Conservation (phyloP, 1,140 invertebrate species). For the Neodiprion virginianus region DNA sequence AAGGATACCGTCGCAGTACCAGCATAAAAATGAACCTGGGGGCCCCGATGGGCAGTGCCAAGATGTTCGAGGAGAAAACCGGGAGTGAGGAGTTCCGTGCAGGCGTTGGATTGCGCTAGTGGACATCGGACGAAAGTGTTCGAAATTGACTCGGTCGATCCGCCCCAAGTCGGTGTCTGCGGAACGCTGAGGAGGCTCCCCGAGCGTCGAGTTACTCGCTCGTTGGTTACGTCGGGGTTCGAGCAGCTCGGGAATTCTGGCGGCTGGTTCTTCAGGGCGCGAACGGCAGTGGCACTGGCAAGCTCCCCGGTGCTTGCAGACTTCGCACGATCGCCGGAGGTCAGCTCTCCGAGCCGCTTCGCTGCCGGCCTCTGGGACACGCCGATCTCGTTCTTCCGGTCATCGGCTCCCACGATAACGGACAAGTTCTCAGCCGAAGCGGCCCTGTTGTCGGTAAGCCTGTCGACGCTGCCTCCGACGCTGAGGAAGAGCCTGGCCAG, state of each 20-base stretch:
- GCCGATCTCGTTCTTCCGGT: background rate
- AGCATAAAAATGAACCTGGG: constrained; percentile 50
- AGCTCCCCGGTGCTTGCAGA: constrained; percentile 57
- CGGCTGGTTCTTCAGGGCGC: constrained; percentile 4
- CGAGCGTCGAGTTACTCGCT: background rate
- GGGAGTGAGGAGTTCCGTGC: constrained; percentile 38
- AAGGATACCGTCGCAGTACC: constrained; percentile 39
- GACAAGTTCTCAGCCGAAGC: constrained; percentile 54
- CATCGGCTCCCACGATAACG: constrained; percentile 18
- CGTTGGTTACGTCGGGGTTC: background rate
- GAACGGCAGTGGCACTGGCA: constrained; percentile 15
- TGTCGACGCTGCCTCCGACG: constrained; percentile 1
- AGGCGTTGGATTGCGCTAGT: constrained; percentile 31
- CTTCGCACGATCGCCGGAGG: constrained; percentile 42
- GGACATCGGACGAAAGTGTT: constrained; percentile 45
- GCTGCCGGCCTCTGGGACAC: constrained; percentile 14
- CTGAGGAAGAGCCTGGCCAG: background rate
- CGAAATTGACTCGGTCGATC: constrained; percentile 50
- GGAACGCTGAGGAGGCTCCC: constrained; percentile 33
- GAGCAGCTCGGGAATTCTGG: background rate
- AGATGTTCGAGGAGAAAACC: constrained; percentile 47
- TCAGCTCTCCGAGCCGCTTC: constrained; percentile 23
- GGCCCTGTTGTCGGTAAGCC: constrained; percentile 34
- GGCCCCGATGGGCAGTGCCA: constrained; percentile 38
- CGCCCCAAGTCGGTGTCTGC: constrained; percentile 47